These are phyloP conservation scores for Lota lota DNA, from an alignment of 2,113 vertebrate species.

Conservation along the genomic window DNA sequence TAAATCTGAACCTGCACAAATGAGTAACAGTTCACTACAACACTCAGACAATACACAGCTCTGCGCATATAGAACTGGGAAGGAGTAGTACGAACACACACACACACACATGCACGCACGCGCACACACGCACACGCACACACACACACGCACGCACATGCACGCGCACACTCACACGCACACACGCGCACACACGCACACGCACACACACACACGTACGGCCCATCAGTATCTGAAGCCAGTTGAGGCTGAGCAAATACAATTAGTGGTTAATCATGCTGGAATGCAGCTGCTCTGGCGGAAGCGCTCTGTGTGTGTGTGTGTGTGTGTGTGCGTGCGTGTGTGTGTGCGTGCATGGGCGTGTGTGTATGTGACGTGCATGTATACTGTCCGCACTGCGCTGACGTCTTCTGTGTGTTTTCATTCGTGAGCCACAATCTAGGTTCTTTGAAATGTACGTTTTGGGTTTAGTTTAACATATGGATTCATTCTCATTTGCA, in stretches of 20 bases:
- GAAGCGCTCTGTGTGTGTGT: neutral
- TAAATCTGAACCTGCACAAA: too few relatives aligned
- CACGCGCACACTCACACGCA: neutral
- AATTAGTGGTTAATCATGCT: constrained; percentile 30
- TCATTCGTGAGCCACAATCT: too few relatives aligned
- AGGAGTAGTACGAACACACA: too few relatives aligned
- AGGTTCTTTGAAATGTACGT: too few relatives aligned
- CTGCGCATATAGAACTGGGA: too few relatives aligned
- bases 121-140: constrained; percentile 1
- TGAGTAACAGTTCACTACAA: too few relatives aligned
- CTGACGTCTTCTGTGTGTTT: too few relatives aligned
- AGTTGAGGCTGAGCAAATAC: constrained; percentile 30
- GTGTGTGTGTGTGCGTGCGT: constrained; percentile 6
- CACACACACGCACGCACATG: constrained; percentile 2
- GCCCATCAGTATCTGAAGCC: constrained; percentile 10
- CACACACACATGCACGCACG: neutral
- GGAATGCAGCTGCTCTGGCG: constrained; percentile 5
- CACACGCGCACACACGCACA: constrained; percentile 2
- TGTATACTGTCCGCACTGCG: neutral
- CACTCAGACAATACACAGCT: too few relatives aligned
- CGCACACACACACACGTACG: neutral
- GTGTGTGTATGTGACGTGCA: neutral
- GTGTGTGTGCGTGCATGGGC: constrained; percentile 1
- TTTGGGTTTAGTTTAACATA: too few relatives aligned
- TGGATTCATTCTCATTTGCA: too few relatives aligned